Conservation (phyloP, 2,113 vertebrate species). For the Connochaetes taurinus region DNA sequence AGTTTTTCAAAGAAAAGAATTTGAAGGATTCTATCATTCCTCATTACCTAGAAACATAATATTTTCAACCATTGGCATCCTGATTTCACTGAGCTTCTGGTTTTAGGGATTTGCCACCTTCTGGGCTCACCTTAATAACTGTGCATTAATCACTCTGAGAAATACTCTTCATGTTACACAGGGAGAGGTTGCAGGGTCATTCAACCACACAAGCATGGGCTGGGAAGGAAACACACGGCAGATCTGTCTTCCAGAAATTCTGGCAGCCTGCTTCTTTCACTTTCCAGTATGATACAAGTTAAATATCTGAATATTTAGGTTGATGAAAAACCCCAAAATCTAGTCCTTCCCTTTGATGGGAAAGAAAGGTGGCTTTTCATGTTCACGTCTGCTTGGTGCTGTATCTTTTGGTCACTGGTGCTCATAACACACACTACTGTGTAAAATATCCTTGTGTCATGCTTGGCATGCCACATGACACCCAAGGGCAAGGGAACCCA, state of each 20-base stretch:
- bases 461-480: neutral
- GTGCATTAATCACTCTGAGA: slow-evolving; percentile 23
- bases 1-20: slow-evolving; percentile 32
- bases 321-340: slow-evolving; percentile 27
- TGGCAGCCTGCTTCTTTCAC: neutral
- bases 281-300: neutral
- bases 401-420: neutral
- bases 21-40: neutral
- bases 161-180: neutral
- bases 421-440: neutral
- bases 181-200: neutral
- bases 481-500: neutral
- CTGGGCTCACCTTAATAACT: neutral
- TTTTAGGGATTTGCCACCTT: slow-evolving; percentile 14
- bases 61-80: neutral
- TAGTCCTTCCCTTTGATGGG: slow-evolving; percentile 28
- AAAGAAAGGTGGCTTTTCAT: slow-evolving; percentile 1
- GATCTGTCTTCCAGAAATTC: slow-evolving; percentile 61
- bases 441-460: neutral
- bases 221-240: slow-evolving; percentile 53
- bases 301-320: neutral
- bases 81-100: slow-evolving; percentile 28
- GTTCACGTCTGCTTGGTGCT: neutral
- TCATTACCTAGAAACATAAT: neutral
- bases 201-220: slow-evolving; percentile 40